Base-by-base conservation (phyloP, 2,797 vertebrate genomes). In the Poeciliopsis gracilis region DNA sequence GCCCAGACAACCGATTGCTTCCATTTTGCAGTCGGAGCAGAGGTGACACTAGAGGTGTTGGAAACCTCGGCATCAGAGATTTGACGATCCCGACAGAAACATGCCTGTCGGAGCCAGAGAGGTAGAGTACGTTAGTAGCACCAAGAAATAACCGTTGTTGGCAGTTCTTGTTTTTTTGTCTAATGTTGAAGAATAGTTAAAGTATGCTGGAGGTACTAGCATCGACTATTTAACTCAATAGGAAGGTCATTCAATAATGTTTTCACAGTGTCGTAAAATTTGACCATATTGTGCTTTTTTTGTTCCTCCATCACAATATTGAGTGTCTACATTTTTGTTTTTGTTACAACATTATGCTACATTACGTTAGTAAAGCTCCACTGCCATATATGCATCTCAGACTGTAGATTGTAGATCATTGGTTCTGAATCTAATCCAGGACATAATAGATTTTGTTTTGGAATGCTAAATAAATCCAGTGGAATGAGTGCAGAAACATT, bases 1-100 rank as follows among this genome's bases (percentile, higher is more conserved):
- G 87, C 95, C 93, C 9, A 59, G 94, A 94, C 85, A 95, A 96
- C 94, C 84, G 91, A 92, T 94, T 95, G 93, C 90, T 93, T 91
- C 91, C 90, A 90, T 94, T 69, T 93, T 94, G 85, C 94, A 90
- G 88, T 89, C 82, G 81, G 92, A 92, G 91, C 90, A 91, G 90
- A 95, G 93, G 94, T 94, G 93, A 94, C 93, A 92, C 93, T 76
- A 82, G 89, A 87, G 76, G 84, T 93, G 90, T 79, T 83, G 83
- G 89, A 95, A 91, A 92, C 89, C 89, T 88, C 90, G 86, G 87
- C 91, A 91, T 89, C 80, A 82, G 86, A 91, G 89, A 92, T 90
- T 84, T 94, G 92, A 91, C 87, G 61, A 90, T 84, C 90, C 90
- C 85, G 85, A 88, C 86, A 87, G 88, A 84, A 82, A 79, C 75